Conservation (phyloP, 2,888 invertebrate genomes). For the Conus canariensis region DNA sequence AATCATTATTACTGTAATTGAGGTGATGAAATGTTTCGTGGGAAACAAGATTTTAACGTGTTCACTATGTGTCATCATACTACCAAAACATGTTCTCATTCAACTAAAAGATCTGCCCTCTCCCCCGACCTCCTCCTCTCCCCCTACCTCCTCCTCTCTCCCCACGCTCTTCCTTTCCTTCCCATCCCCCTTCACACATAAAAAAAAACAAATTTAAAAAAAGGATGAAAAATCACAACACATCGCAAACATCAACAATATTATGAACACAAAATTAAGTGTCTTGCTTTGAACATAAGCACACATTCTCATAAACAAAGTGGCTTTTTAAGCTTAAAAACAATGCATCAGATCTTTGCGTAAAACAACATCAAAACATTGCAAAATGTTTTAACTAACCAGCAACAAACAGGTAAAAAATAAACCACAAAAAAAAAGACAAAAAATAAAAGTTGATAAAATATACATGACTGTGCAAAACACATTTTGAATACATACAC, state of each 20-base stretch:
- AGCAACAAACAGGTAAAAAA: neutral
- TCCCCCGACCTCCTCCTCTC: too few relatives aligned
- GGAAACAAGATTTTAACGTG: too few relatives aligned
- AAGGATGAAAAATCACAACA: neutral
- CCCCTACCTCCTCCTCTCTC: too few relatives aligned
- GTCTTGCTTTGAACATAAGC: neutral
- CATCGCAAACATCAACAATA: neutral
- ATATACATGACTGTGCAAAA: neutral
- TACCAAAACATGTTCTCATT: too few relatives aligned
- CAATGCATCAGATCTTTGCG: neutral
- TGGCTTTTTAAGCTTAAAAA: neutral
- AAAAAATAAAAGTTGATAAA: neutral
- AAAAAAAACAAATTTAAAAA: too few relatives aligned
- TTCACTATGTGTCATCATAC: too few relatives aligned
- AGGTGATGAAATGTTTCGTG: too few relatives aligned
- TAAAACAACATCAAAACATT: neutral
- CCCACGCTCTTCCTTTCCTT: too few relatives aligned
- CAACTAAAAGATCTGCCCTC: too few relatives aligned
- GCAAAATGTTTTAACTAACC: neutral
- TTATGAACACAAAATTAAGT: neutral
- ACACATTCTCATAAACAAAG: neutral
- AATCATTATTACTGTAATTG: too few relatives aligned
- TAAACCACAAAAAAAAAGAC: neutral
- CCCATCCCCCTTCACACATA: too few relatives aligned
- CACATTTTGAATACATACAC: neutral